Evolutionary conservation across 2,797 vertebrate species (phyloP).

Genomic region (Lepidocolaptes lacrymiger): DNA sequence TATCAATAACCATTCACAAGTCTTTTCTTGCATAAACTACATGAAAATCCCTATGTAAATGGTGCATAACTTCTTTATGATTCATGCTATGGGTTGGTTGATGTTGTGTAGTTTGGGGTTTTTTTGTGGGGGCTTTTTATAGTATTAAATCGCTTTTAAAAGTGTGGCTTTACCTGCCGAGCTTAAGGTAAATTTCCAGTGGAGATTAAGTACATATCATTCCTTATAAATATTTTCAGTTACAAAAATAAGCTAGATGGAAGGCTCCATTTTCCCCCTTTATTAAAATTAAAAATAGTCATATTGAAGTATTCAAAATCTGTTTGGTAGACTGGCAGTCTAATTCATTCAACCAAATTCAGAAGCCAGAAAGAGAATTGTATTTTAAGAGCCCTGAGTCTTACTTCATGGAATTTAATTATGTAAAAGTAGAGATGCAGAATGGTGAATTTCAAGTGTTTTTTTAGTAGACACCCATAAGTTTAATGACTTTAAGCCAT

Average conservation of each 20-base stretch:
- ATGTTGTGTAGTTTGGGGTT: not conserved
- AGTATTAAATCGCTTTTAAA: conserved; percentile 63
- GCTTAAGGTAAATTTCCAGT: conserved; percentile 71
- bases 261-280: conserved; percentile 62
- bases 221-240: conserved; percentile 65
- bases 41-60: conserved; percentile 75
- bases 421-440: not conserved
- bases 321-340: conserved; percentile 42
- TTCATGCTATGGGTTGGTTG: conserved; percentile 18
- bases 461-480: not conserved
- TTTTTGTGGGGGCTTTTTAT: conserved; percentile 6
- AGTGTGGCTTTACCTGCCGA: conserved; percentile 54
- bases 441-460: not conserved
- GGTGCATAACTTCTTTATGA: conserved; percentile 74
- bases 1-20: conserved; percentile 76
- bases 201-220: conserved; percentile 70
- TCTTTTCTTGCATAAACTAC: conserved; percentile 73
- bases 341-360: conserved; percentile 65
- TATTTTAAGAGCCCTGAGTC: not conserved
- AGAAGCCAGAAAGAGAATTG: conserved; percentile 30
- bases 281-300: conserved; percentile 71
- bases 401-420: not conserved
- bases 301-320: conserved; percentile 50
- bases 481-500: not conserved
- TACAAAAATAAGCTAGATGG: conserved; percentile 56